These are phyloP conservation scores for Agapornis canus DNA, from an alignment of 2,797 vertebrate genomes.

Conservation along the genomic window DNA sequence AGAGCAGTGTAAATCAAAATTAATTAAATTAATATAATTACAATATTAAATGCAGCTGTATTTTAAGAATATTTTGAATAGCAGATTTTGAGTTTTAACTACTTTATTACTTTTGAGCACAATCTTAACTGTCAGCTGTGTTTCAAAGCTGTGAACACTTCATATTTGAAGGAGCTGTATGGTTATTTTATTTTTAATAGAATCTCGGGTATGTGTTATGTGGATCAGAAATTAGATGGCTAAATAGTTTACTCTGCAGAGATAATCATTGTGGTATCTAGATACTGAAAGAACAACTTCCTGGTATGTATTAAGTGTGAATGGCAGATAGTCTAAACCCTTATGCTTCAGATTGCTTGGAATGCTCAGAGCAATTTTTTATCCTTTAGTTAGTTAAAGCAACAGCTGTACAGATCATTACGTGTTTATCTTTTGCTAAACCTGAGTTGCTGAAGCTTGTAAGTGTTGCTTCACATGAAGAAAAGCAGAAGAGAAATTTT, in stretches of 20 bases:
- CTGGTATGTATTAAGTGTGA: not conserved
- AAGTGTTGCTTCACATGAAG: not conserved
- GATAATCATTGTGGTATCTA: not conserved
- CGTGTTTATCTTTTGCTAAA: not conserved
- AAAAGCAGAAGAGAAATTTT: not conserved
- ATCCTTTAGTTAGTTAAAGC: not conserved
- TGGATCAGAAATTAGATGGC: not conserved
- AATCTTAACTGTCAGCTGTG: not conserved
- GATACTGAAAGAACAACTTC: not conserved
- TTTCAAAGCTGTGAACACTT: not conserved
- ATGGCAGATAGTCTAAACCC: not conserved
- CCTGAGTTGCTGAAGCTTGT: not conserved
- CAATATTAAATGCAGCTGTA: not conserved
- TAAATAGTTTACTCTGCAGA: not conserved
- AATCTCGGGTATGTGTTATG: not conserved
- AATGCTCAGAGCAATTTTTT: not conserved
- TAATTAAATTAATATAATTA: not conserved
- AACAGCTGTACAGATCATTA: not conserved
- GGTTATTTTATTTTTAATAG: not conserved
- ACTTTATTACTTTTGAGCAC: not conserved
- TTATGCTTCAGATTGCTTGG: not conserved
- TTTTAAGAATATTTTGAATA: not conserved
- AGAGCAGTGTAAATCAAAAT: not conserved
- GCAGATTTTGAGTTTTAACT: not conserved
- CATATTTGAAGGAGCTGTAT: not conserved